Evolutionary conservation across 1,140 invertebrate species (phyloP).

Genomic region (Telenomus remus): DNA sequence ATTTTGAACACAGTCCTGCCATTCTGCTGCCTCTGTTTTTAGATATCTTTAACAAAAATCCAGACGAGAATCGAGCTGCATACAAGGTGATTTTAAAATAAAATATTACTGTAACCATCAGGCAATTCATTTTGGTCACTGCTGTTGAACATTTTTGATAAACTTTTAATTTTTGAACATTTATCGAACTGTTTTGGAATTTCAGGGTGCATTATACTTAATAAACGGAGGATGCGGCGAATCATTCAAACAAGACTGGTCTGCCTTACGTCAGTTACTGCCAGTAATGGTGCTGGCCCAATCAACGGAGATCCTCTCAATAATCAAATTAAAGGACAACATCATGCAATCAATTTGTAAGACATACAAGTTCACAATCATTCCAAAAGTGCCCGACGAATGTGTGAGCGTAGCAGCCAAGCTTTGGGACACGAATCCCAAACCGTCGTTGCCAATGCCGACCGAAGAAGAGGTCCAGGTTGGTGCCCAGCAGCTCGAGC

Average conservation of each 20-base stretch:
- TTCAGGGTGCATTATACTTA: constrained; percentile 85
- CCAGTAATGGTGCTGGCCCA: constrained; percentile 82
- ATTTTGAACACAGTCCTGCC: constrained; percentile 79
- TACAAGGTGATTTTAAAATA: constrained; percentile 78
- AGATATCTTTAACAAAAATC: constrained; percentile 78
- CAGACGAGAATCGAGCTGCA: constrained; percentile 80
- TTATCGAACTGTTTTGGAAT: not conserved
- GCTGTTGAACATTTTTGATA: too few relatives aligned
- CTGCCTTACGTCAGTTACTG: constrained; percentile 83
- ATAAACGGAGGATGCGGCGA: constrained; percentile 80
- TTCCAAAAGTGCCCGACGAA: constrained; percentile 75
- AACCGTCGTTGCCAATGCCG: constrained; percentile 59
- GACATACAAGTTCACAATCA: constrained; percentile 79
- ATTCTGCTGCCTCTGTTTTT: constrained; percentile 78
- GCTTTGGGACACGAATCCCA: constrained; percentile 70
- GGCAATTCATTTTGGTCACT: too few relatives aligned
- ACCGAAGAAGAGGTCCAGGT: constrained; percentile 67
- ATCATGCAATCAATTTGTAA: constrained; percentile 75
- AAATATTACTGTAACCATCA: not conserved
- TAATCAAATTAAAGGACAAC: constrained; percentile 83
- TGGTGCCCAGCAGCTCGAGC: constrained; percentile 68
- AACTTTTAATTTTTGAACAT: too few relatives aligned
- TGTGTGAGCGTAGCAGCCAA: constrained; percentile 75
- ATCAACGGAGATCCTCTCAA: constrained; percentile 87
- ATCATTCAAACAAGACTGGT: constrained; percentile 86